Evolutionary conservation across 2,797 vertebrate species (phyloP).

Genomic region (Poeciliopsis gracilis): DNA sequence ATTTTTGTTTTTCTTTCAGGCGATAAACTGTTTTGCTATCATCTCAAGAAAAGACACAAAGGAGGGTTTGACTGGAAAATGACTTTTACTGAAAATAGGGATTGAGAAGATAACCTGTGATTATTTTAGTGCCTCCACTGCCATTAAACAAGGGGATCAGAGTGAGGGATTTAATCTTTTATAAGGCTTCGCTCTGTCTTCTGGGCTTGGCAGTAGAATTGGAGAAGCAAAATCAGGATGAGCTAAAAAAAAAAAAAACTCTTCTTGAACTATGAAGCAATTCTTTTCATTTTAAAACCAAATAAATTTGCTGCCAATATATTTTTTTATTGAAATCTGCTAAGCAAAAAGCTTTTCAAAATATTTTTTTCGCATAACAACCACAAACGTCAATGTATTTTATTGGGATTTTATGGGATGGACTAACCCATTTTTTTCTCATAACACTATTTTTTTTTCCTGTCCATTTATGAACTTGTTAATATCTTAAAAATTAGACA

Average conservation of each 20-base stretch:
- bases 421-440: neutral
- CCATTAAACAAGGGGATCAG: slow-evolving; percentile 60
- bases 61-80: slow-evolving; percentile 48
- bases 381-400: neutral
- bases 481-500: neutral
- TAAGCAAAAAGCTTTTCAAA: neutral
- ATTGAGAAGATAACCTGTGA: slow-evolving; percentile 56
- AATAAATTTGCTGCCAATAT: too few species aligned
- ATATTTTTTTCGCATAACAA: neutral
- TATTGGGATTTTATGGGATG: neutral
- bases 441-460: neutral
- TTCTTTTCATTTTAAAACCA: neutral
- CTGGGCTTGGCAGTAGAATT: neutral
- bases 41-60: slow-evolving; percentile 33
- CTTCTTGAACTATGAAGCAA: neutral
- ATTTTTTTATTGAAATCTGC: too few species aligned
- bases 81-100: slow-evolving; percentile 47
- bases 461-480: neutral
- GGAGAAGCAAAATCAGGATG: neutral
- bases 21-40: neutral
- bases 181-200: neutral
- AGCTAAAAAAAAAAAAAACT: neutral
- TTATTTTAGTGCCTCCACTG: slow-evolving; percentile 61
- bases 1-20: neutral
- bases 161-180: slow-evolving; percentile 42